phyloP scores from a whole-genome alignment of 2,797 vertebrate species.

The Percopsis omiscomaycus region DNA sequence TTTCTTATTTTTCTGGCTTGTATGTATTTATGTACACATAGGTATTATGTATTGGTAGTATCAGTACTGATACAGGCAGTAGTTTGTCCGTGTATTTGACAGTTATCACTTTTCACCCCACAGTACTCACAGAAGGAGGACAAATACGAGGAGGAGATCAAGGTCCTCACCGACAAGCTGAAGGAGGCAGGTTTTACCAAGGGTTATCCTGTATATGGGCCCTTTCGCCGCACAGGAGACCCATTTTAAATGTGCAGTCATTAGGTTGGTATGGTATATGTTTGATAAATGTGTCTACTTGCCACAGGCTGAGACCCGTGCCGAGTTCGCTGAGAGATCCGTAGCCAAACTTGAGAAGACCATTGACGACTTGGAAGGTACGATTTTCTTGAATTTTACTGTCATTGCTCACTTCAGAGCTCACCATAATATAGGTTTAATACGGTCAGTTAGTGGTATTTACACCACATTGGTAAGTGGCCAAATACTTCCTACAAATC shows the following conservation, averaged over 20 bases:
- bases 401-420: neutral
- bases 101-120: constrained; percentile 35
- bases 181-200: constrained; percentile 89
- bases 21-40: neutral
- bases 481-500: neutral
- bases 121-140: constrained; percentile 99
- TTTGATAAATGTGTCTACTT: constrained; percentile 41
- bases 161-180: constrained; percentile 98
- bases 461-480: constrained; percentile 13
- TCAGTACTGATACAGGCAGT: neutral
- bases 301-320: constrained; percentile 95
- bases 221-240: neutral
- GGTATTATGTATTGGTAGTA: neutral
- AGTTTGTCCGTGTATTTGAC: constrained; percentile 25
- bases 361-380: constrained; percentile 99
- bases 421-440: constrained; percentile 1
- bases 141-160: constrained; percentile 99
- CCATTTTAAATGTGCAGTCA: no score
- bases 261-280: neutral
- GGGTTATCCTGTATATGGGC: constrained; percentile 12
- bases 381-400: constrained; percentile 38
- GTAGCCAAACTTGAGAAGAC: constrained; percentile 99
- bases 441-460: constrained; percentile 2
- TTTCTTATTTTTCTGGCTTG: no score
- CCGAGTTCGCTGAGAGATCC: constrained; percentile 98